Conservation (phyloP, 1,140 invertebrate genomes). For the Zophobas morio region DNA sequence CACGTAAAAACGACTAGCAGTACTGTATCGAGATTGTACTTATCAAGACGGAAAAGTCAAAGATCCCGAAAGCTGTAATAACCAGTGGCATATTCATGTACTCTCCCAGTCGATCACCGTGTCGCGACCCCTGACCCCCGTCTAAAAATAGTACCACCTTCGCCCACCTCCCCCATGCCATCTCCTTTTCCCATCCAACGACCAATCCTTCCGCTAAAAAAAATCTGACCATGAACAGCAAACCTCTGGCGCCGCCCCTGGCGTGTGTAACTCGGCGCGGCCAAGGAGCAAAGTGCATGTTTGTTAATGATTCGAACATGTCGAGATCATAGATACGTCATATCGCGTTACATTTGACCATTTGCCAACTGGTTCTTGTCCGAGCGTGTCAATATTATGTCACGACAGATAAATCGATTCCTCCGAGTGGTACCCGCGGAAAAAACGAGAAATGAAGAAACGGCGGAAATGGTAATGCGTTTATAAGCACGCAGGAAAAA, state of each 20-base stretch:
- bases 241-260: conserved; percentile 18
- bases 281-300: conserved; percentile 53
- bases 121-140: too few relatives aligned
- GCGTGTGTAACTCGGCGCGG: conserved; percentile 27
- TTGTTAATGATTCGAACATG: conserved; percentile 59
- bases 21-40: too few relatives aligned
- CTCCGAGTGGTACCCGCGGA: neutral
- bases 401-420: conserved; percentile 3
- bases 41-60: too few relatives aligned
- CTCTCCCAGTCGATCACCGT: too few relatives aligned
- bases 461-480: neutral
- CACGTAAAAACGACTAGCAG: too few relatives aligned
- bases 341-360: conserved; percentile 56
- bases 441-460: conserved; percentile 2
- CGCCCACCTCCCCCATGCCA: too few relatives aligned
- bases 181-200: too few relatives aligned
- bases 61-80: too few relatives aligned
- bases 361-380: conserved; percentile 40
- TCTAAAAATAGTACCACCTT: too few relatives aligned
- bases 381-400: conserved; percentile 9
- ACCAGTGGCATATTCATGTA: too few relatives aligned
- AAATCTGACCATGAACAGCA: conserved; percentile 2
- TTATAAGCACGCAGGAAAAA: conserved; percentile 1
- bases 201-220: neutral
- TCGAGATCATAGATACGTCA: conserved; percentile 59